These are phyloP conservation scores for Sylvia atricapilla DNA, from an alignment of 2,113 vertebrate genomes.

Conservation along the genomic window DNA sequence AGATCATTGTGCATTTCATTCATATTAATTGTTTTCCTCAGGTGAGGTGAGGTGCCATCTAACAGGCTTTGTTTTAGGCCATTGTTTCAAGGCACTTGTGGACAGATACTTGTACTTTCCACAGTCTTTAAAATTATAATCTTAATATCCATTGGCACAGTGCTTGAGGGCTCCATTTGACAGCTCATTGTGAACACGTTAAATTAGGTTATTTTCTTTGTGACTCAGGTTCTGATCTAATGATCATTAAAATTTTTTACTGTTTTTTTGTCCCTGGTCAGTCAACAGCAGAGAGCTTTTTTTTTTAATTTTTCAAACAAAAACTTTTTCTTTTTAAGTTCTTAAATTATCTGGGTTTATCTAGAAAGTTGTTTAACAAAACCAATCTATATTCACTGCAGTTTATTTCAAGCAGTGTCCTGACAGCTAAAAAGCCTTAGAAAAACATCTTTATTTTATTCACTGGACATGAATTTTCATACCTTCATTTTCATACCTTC, in stretches of 20 bases:
- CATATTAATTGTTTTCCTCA: neutral
- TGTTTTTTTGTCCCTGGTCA: neutral
- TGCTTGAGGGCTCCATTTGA: neutral
- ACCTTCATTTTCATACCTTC: neutral
- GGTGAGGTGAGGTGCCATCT: neutral
- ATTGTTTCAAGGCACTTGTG: neutral
- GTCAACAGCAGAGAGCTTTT: neutral
- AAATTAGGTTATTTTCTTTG: neutral
- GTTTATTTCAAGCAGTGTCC: neutral
- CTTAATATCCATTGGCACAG: rapidly evolving
- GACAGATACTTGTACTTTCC: neutral
- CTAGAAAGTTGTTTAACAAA: neutral
- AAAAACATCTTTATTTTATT: neutral
- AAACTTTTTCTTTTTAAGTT: neutral
- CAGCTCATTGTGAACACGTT: neutral
- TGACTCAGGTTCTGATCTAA: neutral
- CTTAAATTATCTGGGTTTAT: neutral
- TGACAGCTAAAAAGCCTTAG: neutral
- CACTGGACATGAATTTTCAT: neutral
- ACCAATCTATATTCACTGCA: neutral
- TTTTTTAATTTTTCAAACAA: too few relatives aligned
- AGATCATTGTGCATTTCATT: neutral
- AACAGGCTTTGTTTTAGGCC: neutral
- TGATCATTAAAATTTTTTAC: neutral
- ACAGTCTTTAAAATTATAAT: neutral